phyloP scores from a whole-genome alignment of 2,113 vertebrate species.

The Myrmecobius fasciatus region DNA sequence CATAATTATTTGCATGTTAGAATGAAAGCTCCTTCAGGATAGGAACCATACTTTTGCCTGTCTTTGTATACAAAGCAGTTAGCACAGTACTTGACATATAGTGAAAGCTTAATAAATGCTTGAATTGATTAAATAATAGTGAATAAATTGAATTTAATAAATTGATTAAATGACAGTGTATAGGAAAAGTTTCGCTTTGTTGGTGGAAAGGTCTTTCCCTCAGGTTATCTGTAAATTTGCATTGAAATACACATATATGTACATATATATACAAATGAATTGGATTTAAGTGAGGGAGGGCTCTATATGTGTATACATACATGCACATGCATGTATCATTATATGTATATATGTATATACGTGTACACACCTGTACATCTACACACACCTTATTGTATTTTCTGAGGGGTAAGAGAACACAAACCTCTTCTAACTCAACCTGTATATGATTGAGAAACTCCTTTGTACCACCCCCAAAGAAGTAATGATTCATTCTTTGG shows the following conservation, averaged over 20 bases:
- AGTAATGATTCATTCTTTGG: background rate
- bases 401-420: background rate
- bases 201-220: background rate
- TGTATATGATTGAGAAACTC: background rate
- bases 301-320: no score
- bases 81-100: no score
- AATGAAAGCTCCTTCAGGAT: no score
- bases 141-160: background rate
- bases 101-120: background rate
- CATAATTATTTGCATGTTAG: no score
- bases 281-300: no score
- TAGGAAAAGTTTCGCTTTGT: slow-evolving; percentile 5
- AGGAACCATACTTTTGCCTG: no score
- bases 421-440: background rate
- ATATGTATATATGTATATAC: no score
- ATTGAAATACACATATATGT: background rate
- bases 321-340: no score
- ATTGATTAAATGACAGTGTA: background rate
- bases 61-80: no score
- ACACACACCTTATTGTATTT: background rate
- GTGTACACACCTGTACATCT: background rate
- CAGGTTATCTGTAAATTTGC: background rate
- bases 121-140: background rate
- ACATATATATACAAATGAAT: no score
- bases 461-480: background rate